phyloP scores from a whole-genome alignment of 2,113 vertebrate genomes.

The Rallus limicola region DNA sequence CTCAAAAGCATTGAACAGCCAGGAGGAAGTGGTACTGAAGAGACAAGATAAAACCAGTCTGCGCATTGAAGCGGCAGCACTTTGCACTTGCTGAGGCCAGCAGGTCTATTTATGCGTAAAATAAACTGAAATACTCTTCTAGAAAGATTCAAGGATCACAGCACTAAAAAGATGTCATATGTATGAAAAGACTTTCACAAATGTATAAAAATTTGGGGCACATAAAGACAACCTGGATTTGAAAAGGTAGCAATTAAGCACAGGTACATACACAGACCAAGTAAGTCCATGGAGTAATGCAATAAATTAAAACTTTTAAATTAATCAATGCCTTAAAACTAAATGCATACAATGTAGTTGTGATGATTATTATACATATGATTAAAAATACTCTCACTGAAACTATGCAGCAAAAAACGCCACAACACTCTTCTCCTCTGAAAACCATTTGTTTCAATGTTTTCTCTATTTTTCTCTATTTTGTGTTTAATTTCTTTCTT shows the following conservation, averaged over 20 bases:
- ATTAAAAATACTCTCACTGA: not conserved
- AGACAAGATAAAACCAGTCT: not conserved
- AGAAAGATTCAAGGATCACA: not conserved
- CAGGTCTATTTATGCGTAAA: not conserved
- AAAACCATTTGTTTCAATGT: not conserved
- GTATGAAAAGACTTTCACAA: not conserved
- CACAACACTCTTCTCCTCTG: not conserved
- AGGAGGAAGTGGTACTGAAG: not conserved
- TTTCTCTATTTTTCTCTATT: not conserved
- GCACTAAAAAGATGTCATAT: not conserved
- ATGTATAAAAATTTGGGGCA: not conserved
- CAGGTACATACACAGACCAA: no score
- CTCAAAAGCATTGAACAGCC: not conserved
- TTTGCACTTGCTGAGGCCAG: not conserved
- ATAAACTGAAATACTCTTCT: not conserved
- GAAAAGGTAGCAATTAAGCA: not conserved
- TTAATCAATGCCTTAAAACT: not conserved
- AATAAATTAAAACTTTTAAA: not conserved
- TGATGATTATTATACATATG: not conserved
- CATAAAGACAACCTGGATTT: not conserved
- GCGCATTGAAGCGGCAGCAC: not conserved
- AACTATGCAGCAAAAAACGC: not conserved
- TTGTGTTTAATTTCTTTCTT: not conserved
- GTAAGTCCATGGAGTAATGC: not conserved
- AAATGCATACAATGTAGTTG: not conserved